Evolutionary conservation across 2,888 invertebrate species (phyloP).

Genomic region (Acrobasis repandana): DNA sequence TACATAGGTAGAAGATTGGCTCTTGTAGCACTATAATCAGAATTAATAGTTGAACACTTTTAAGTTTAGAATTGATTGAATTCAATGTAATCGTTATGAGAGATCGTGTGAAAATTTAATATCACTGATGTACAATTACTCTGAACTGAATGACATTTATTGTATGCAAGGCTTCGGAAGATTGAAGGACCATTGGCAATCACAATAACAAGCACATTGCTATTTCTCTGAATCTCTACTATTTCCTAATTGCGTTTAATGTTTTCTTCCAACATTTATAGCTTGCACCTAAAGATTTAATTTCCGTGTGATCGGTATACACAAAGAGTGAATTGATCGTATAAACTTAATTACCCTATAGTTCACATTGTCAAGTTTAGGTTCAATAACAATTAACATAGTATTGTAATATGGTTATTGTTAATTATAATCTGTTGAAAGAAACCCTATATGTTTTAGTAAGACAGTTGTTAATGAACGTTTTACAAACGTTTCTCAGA

Average conservation of each 20-base stretch:
- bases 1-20: no score
- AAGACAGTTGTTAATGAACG: not conserved
- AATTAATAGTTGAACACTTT: no score
- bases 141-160: constrained; percentile 49
- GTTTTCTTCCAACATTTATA: not conserved
- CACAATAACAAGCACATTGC: constrained; percentile 35
- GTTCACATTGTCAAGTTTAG: not conserved
- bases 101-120: no score
- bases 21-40: no score
- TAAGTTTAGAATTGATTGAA: no score
- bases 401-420: not conserved
- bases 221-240: constrained; percentile 9
- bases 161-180: constrained; percentile 42
- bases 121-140: constrained; percentile 56
- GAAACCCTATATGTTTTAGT: not conserved
- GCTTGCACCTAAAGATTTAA: not conserved
- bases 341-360: not conserved
- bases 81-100: no score
- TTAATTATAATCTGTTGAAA: not conserved
- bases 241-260: not conserved
- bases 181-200: constrained; percentile 43
- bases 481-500: not conserved
- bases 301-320: not conserved
- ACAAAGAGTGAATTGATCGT: not conserved
- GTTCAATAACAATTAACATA: not conserved